Conservation (phyloP, 1,140 invertebrate genomes). For the Sarcophaga peregrina region DNA sequence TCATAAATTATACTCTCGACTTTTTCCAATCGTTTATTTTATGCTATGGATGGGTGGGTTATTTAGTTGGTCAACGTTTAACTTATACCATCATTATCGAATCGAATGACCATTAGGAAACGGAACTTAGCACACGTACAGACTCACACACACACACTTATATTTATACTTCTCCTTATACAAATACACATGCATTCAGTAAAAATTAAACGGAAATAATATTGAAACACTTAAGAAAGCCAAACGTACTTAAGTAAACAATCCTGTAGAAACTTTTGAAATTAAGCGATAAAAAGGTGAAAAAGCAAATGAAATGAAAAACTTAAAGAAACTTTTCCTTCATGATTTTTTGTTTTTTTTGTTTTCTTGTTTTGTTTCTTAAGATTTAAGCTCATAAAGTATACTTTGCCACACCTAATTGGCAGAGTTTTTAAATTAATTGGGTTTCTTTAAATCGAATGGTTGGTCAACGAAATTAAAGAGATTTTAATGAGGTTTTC, state of each 20-base stretch:
- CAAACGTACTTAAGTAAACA: not conserved
- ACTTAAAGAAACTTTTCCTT: too few species aligned
- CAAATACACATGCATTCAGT: too few species aligned
- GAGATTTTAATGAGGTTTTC: too few species aligned
- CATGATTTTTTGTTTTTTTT: too few species aligned
- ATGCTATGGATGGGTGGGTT: not conserved
- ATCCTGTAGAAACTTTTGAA: not conserved
- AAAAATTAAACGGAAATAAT: conserved; percentile 6
- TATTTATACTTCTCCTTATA: too few species aligned
- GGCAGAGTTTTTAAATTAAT: too few species aligned
- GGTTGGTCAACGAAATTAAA: too few species aligned
- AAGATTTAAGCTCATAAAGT: too few species aligned
- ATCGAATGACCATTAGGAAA: not conserved
- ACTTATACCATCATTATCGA: not conserved
- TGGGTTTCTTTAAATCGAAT: too few species aligned
- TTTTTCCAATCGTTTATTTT: not conserved
- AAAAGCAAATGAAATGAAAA: too few species aligned
- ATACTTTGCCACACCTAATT: too few species aligned
- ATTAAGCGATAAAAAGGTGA: not conserved
- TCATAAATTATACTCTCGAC: not conserved
- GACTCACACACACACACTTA: not conserved
- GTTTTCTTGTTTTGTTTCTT: too few species aligned
- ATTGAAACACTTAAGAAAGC: conserved; percentile 3
- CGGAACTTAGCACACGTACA: not conserved
- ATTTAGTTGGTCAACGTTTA: not conserved